phyloP scores from a whole-genome alignment of 2,888 invertebrate genomes.

The Drosophila mulleri region DNA sequence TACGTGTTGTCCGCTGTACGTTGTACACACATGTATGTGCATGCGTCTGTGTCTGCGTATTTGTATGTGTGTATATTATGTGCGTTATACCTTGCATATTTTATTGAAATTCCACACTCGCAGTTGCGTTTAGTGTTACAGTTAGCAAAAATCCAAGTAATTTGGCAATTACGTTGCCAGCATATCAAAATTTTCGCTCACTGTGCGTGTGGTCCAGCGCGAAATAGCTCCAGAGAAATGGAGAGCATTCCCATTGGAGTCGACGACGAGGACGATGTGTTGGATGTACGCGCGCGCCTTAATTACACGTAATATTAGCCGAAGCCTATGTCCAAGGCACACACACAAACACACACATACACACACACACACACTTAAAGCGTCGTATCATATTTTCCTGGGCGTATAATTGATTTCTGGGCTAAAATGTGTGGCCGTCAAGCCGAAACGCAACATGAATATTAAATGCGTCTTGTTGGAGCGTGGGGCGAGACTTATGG shows the following conservation, averaged over 20 bases:
- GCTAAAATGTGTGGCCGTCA: conserved; percentile 55
- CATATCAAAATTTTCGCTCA: conserved; percentile 65
- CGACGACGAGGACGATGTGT: conserved; percentile 16
- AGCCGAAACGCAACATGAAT: conserved; percentile 68
- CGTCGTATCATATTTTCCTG: conserved; percentile 68
- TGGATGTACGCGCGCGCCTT: conserved; percentile 46
- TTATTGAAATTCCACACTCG: conserved; percentile 78
- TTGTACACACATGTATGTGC: neutral
- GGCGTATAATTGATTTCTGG: conserved; percentile 77
- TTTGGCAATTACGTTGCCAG: conserved; percentile 73
- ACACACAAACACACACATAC: conserved; percentile 4
- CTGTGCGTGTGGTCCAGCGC: neutral
- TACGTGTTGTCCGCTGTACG: conserved; percentile 50
- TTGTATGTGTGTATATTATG: conserved; percentile 3
- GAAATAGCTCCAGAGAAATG: conserved; percentile 42
- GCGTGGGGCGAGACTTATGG: conserved; percentile 12
- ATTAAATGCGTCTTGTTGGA: conserved; percentile 54
- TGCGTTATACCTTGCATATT: conserved; percentile 69
- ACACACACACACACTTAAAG: neutral
- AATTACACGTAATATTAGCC: conserved; percentile 76
- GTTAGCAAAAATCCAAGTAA: conserved; percentile 69
- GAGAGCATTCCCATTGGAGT: conserved; percentile 39
- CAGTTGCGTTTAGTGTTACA: conserved; percentile 71
- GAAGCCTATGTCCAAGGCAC: conserved; percentile 18
- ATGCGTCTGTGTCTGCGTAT: too few species aligned